Evolutionary conservation across 2,888 invertebrate species (phyloP).

Genomic region (Pristionchus entomophagus): DNA sequence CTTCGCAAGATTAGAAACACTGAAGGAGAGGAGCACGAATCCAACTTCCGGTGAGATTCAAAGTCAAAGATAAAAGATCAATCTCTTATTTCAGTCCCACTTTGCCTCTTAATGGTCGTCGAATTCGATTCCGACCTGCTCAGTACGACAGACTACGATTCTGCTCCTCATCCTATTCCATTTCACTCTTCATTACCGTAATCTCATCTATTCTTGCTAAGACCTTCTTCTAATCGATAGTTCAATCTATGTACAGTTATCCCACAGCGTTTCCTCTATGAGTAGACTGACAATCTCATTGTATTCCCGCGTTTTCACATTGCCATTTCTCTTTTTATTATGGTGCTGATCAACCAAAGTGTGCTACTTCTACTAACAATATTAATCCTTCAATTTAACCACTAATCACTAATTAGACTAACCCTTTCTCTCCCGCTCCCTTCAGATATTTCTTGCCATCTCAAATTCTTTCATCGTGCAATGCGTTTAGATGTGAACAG

Average conservation of each 20-base stretch:
- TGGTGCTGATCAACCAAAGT: conserved; percentile 7
- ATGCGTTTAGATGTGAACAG: conserved; percentile 9
- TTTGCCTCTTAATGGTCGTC: conserved; percentile 42
- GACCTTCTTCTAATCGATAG: conserved; percentile 8
- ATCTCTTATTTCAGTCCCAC: conserved; percentile 24
- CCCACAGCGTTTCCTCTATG: neutral
- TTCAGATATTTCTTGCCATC: conserved; percentile 22
- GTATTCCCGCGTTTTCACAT: neutral
- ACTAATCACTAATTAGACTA: conserved; percentile 33
- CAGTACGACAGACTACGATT: conserved; percentile 40
- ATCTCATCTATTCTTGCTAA: neutral
- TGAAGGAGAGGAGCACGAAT: conserved; percentile 13
- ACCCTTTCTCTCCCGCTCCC: neutral
- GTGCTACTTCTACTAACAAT: conserved; percentile 24
- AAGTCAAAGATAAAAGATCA: conserved; percentile 27
- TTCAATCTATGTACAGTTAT: conserved; percentile 20
- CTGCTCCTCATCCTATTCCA: conserved; percentile 5
- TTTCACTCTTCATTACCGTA: conserved; percentile 18
- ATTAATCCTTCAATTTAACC: neutral
- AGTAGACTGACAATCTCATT: neutral
- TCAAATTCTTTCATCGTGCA: neutral
- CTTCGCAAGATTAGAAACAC: conserved; percentile 37
- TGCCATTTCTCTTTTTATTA: conserved; percentile 12
- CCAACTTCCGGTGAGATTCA: conserved; percentile 42
- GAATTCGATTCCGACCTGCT: conserved; percentile 46